Percentiles rank a stretch among this genome's conserved stretches.
phyloP scores from a whole-genome alignment of 1,140 invertebrate genomes.

The Adoxophyes honmai region DNA sequence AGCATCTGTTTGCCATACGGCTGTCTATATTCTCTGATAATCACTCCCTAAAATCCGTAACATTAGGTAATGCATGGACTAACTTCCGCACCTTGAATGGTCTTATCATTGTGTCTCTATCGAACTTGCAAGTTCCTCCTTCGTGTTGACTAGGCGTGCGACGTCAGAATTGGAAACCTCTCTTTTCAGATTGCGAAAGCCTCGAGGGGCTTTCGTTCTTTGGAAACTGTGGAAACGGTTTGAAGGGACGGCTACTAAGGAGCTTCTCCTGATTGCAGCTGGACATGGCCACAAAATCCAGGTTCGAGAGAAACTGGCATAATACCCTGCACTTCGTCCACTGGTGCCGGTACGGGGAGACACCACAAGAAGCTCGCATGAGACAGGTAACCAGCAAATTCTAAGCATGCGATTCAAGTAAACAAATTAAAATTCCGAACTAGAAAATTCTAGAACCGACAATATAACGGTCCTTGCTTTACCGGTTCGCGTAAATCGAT shows the following conservation, averaged over 20 bases:
- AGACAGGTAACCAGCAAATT: conserved; percentile 77
- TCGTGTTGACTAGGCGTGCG: conserved; percentile 50
- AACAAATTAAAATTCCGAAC: conserved; percentile 18
- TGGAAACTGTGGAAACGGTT: conserved; percentile 47
- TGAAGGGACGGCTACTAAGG: conserved; percentile 70
- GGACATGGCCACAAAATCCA: conserved; percentile 75
- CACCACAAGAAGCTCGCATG: conserved; percentile 80
- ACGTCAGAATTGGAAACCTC: conserved; percentile 72
- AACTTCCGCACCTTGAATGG: conserved; percentile 49
- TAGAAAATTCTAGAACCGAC: conserved; percentile 33
- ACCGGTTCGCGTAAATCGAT: not conserved
- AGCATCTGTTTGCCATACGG: conserved; percentile 5
- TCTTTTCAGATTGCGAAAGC: conserved; percentile 71
- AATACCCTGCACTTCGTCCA: conserved; percentile 83
- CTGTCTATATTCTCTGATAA: no score
- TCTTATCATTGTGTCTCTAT: conserved; percentile 31
- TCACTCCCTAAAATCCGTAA: not conserved
- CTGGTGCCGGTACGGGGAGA: conserved; percentile 82
- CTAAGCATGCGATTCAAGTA: conserved; percentile 7
- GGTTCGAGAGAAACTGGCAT: conserved; percentile 80
- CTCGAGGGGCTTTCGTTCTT: conserved; percentile 67
- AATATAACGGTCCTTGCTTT: conserved; percentile 19
- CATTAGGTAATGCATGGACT: conserved; percentile 33
- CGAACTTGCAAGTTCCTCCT: conserved; percentile 39
- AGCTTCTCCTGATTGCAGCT: conserved; percentile 76